phyloP scores from a whole-genome alignment of 1,140 invertebrate species.

The Drosophila baimaii region DNA sequence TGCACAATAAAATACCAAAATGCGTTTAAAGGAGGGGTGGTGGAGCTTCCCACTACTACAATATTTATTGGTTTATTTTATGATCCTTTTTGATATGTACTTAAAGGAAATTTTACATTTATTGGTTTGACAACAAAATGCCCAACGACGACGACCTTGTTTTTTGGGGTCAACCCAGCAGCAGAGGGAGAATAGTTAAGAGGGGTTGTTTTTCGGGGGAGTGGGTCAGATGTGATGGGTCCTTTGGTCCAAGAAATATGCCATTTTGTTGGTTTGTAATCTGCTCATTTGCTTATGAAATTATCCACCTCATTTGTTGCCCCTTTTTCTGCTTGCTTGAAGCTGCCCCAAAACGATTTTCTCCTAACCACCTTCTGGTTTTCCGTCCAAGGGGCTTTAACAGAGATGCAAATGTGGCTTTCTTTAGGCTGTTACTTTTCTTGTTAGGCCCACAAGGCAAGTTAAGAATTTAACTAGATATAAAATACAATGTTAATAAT shows the following conservation, averaged over 20 bases:
- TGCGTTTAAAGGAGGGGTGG: conserved; percentile 3
- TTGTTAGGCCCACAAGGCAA: neutral
- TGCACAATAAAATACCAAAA: conserved; percentile 75
- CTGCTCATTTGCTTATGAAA: conserved; percentile 82
- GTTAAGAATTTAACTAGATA: neutral
- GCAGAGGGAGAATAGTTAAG: conserved; percentile 18
- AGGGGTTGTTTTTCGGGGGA: conserved; percentile 5
- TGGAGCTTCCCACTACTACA: conserved; percentile 46
- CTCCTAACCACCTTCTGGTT: conserved; percentile 8
- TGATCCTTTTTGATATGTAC: conserved; percentile 80
- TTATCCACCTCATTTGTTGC: conserved; percentile 81
- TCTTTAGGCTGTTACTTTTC: neutral
- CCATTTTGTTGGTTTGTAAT: conserved; percentile 78
- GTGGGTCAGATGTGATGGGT: conserved; percentile 53
- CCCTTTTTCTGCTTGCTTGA: conserved; percentile 75
- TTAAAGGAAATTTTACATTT: conserved; percentile 82
- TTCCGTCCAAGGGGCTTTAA: neutral
- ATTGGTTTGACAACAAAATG: conserved; percentile 79
- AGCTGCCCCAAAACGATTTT: conserved; percentile 33
- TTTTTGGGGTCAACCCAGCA: conserved; percentile 42
- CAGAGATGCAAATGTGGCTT: conserved; percentile 8
- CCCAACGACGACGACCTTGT: conserved; percentile 53
- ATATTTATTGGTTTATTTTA: conserved; percentile 82
- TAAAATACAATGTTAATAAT: neutral
- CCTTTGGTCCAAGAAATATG: conserved; percentile 63